Evolutionary conservation across 1,140 invertebrate genomes (phyloP).

Genomic region (Cyrtorhinus lividipennis): DNA sequence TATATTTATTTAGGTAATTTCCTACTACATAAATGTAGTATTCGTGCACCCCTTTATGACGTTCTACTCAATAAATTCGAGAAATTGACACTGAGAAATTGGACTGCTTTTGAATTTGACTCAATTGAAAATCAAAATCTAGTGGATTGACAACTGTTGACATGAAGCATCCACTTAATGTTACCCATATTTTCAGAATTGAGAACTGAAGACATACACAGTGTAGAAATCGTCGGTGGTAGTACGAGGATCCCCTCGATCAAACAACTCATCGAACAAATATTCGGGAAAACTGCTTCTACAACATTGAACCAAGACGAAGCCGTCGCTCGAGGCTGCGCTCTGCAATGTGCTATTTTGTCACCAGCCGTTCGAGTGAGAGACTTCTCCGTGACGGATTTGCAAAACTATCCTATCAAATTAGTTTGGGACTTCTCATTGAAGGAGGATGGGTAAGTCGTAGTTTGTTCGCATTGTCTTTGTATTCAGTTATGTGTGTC

Average conservation of each 20-base stretch:
- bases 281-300: slow-evolving; percentile 72
- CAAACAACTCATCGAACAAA: slow-evolving; percentile 72
- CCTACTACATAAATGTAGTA: too few species aligned
- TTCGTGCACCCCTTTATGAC: too few species aligned
- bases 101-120: too few species aligned
- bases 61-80: too few species aligned
- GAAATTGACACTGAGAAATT: too few species aligned
- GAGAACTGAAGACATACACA: slow-evolving; percentile 70
- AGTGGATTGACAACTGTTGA: too few species aligned
- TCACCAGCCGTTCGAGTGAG: slow-evolving; percentile 90
- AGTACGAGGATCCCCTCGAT: slow-evolving; percentile 86
- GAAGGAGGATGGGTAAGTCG: slow-evolving; percentile 42
- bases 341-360: slow-evolving; percentile 91
- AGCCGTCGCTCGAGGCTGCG: slow-evolving; percentile 88
- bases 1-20: background rate
- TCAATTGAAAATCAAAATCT: too few species aligned
- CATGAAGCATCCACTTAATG: too few species aligned
- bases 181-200: slow-evolving; percentile 49
- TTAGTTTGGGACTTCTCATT: slow-evolving; percentile 66
- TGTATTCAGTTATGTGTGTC: background rate
- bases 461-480: background rate
- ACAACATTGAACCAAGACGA: slow-evolving; percentile 98
- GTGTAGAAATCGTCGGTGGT: slow-evolving; percentile 94
- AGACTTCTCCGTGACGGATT: slow-evolving; percentile 85
- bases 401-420: slow-evolving; percentile 81